Conservation (phyloP, 2,797 vertebrate genomes). For the Sebastes matsubarae region DNA sequence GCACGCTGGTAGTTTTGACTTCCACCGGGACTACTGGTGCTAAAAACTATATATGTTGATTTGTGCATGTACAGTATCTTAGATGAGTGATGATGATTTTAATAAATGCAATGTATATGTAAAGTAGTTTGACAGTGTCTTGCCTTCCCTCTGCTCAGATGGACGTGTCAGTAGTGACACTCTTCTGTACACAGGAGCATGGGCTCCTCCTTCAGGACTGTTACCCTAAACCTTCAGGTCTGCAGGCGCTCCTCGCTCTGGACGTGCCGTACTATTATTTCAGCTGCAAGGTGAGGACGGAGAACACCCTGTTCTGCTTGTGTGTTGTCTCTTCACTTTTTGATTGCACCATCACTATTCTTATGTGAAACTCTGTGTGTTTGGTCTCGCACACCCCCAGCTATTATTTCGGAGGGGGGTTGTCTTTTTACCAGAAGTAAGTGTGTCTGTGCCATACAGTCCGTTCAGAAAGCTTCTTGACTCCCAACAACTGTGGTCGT, state of each 20-base stretch:
- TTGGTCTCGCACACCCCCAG: constrained; percentile 77
- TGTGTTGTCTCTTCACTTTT: not conserved
- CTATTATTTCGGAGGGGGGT: constrained; percentile 89
- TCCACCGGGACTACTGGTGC: not conserved
- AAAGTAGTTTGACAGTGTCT: not conserved
- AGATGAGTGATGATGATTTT: not conserved
- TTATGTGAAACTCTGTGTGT: constrained; percentile 47
- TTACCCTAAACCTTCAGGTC: constrained; percentile 83
- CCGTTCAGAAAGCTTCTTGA: constrained; percentile 4
- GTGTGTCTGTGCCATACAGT: constrained; percentile 68
- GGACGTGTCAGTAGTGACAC: constrained; percentile 88
- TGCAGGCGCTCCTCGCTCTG: constrained; percentile 88
- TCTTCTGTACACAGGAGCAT: constrained; percentile 93
- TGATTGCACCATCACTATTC: constrained; percentile 29
- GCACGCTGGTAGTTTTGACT: not conserved
- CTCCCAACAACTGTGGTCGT: constrained; percentile 42
- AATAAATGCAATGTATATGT: not conserved
- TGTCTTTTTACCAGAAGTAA: constrained; percentile 86
- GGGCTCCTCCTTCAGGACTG: constrained; percentile 92
- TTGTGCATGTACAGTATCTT: not conserved
- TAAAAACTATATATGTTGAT: not conserved
- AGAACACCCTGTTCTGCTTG: not conserved
- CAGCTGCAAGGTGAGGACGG: constrained; percentile 87
- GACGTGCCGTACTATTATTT: constrained; percentile 95
- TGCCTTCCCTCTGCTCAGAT: constrained; percentile 68